A percentile compares a stretch with the other conserved stretches of the same genome.
Evolutionary conservation across 2,888 invertebrate species (phyloP).

Genomic region (Erebia ligea): DNA sequence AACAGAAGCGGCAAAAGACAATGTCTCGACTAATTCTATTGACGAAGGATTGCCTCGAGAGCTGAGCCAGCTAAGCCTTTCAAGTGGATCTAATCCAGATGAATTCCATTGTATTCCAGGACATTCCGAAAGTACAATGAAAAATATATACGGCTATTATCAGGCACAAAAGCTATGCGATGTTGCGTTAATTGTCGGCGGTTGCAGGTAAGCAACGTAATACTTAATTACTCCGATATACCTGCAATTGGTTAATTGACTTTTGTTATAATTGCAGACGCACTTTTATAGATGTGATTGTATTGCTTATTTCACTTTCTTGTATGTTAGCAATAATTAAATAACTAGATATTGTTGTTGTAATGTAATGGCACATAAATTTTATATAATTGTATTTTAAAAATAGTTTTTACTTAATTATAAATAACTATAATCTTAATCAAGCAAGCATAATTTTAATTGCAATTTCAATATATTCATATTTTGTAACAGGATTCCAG

Average conservation of each 20-base stretch:
- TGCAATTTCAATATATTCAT: conserved; percentile 20
- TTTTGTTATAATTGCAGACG: conserved; percentile 33
- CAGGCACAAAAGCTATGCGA: conserved; percentile 93
- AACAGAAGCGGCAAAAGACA: conserved; percentile 71
- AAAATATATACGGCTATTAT: conserved; percentile 92
- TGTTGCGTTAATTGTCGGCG: conserved; percentile 92
- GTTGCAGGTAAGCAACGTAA: conserved; percentile 77
- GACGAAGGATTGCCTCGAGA: conserved; percentile 86
- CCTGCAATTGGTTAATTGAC: conserved; percentile 12
- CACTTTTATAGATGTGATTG: background rate
- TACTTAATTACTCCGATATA: conserved; percentile 15
- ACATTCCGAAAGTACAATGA: conserved; percentile 92
- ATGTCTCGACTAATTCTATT: conserved; percentile 76
- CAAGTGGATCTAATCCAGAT: conserved; percentile 88
- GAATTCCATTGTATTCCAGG: conserved; percentile 90
- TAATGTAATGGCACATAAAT: background rate
- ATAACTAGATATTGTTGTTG: background rate
- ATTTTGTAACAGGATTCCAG: conserved; percentile 84
- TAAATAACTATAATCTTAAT: background rate
- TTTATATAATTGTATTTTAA: background rate
- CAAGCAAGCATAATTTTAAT: background rate
- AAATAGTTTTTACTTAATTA: background rate
- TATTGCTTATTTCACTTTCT: background rate
- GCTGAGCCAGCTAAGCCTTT: conserved; percentile 85
- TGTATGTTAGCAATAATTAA: background rate